Base-by-base conservation (phyloP, 2,888 invertebrate genomes). In the Drosophila quinaria region DNA sequence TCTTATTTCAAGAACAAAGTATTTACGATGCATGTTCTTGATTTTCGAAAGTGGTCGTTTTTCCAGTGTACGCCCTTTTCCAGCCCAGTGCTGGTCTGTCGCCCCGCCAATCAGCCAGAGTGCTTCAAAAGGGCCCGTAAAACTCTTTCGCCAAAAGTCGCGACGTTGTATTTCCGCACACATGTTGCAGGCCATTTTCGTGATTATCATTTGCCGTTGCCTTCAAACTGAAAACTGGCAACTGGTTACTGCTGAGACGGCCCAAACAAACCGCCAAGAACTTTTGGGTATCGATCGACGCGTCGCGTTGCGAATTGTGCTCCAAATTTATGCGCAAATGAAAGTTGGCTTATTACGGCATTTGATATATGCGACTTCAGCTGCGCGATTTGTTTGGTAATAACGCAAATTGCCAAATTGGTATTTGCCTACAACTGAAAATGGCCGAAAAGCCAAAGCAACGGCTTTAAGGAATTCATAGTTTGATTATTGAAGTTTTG, bases 101-200 rank as follows among this genome's bases (percentile, higher is more conserved):
- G 42, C 31, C 0, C 22, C 71, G 67, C 87, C 84, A 85, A 85
- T 85, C 89, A 89, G 77, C 62, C 70, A 74, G 81, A 87, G 87
- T 84, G 85, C 82, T 74, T 42, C 65, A 65, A 71, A 82, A 68
- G 75, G 78, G 55, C 71, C 70, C 65, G 51, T 67, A 69, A 81
- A 87, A 79, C 84, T 79, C 84, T 86, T 84, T 81, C 84, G 73
- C 78, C 72, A 65, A 81, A 82, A 87, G 80, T 87, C 87, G 89
- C 85, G 87, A 55, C 85, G 71, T 70, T 51, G 89, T 80, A 86
- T 88, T 88, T 84, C 81, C 87, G 87, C 87, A 87, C 86, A 89
- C 87, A 89, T 86, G 89, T 89, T 86, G 89, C 86, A 61, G 78
- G 78, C 75, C 78, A 81, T 87, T 89, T 87, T 77, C 81, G 81